A percentile compares a stretch with the other conserved stretches of the same genome.
These are phyloP conservation scores for Agrilus planipennis DNA, from an alignment of 1,140 invertebrate species.

Conservation along the genomic window DNA sequence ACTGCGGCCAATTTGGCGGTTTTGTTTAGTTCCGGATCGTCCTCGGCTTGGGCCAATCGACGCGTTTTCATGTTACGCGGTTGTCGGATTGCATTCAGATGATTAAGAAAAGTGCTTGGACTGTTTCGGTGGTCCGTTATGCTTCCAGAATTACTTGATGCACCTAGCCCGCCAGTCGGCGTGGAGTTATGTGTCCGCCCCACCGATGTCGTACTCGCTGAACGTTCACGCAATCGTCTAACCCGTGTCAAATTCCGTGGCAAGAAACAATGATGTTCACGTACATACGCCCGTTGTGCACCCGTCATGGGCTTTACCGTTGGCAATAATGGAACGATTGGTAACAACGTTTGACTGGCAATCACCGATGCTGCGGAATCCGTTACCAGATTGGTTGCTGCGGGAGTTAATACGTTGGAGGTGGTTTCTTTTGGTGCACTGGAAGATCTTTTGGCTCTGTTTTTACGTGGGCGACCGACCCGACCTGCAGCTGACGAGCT, in stretches of 20 bases:
- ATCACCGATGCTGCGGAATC: slow-evolving; percentile 30
- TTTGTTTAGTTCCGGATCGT: slow-evolving; percentile 71
- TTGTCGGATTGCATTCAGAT: slow-evolving; percentile 58
- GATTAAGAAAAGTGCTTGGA: slow-evolving; percentile 48
- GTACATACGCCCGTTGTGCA: slow-evolving; percentile 63
- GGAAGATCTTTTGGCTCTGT: slow-evolving; percentile 32
- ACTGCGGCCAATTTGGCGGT: slow-evolving; percentile 69
- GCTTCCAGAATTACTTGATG: too few relatives aligned
- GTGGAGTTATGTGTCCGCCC: not conserved
- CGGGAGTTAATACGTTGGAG: slow-evolving; percentile 21
- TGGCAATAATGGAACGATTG: slow-evolving; percentile 35
- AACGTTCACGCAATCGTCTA: slow-evolving; percentile 22
- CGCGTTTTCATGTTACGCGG: slow-evolving; percentile 65
- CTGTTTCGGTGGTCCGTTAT: slow-evolving; percentile 31
- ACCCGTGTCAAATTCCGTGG: slow-evolving; percentile 83
- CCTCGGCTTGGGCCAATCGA: slow-evolving; percentile 67
- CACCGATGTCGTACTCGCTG: slow-evolving; percentile 13
- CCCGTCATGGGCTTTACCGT: slow-evolving; percentile 61
- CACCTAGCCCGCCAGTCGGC: too few relatives aligned
- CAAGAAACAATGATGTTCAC: slow-evolving; percentile 74
- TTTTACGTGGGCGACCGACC: slow-evolving; percentile 38
- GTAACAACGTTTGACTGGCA: slow-evolving; percentile 19
- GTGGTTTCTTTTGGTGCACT: slow-evolving; percentile 30
- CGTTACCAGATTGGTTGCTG: too few relatives aligned
- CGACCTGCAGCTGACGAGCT: slow-evolving; percentile 15